Evolutionary conservation across 2,113 vertebrate genomes (phyloP), one percentile per base, ranked within the genome.

Genomic region (Sinocyclocheilus anophthalmus): DNA sequence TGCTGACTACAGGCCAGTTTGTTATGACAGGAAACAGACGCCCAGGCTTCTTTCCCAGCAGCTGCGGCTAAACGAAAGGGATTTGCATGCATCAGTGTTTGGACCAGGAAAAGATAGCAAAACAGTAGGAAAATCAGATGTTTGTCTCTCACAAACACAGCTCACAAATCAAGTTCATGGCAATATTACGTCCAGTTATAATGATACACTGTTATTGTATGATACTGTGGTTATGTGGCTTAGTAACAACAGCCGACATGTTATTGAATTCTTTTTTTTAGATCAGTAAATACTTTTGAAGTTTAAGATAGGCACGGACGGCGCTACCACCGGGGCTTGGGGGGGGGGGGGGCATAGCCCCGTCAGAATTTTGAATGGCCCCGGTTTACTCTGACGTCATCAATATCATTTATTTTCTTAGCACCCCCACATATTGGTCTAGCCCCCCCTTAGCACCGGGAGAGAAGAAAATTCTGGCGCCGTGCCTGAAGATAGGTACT

Each of bases 1-100:
- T 87, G 91, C 90, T 89, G 88, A 89, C 88, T 76, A 3, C 77
- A 55, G 65, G 59, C 69, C n/a, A n/a, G 72, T 88, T 86, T 87
- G 88, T 89, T 88, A 73, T 84, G 76, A 86, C 83, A 83, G 84
- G 86, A 84, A 87, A 84, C 63, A 45, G 82, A 85, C 65, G 53
- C 42, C 26, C 90, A 81, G 83, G 59, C 39, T 55, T 85, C 59
- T 90, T 22, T 89, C 85, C 84, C 53, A 33, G 81, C 50, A 72
- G 79, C 42, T 76, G 20, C 57, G 57, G 42, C 13, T 55, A 72
- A 86, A 73, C 55, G 24, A 39, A n/a, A 69, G n/a, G 30, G 73
- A 73, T 70, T 84, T 30, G 26, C 48, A 72, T 76, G 50, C 10
- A 39, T 76, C 42, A 42, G 14, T 37, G 7, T 9, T 73, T 73